Percentiles rank a stretch among this genome's conserved stretches.
Conservation (phyloP, 1,140 invertebrate species). For the Leptopilina boulardi region DNA sequence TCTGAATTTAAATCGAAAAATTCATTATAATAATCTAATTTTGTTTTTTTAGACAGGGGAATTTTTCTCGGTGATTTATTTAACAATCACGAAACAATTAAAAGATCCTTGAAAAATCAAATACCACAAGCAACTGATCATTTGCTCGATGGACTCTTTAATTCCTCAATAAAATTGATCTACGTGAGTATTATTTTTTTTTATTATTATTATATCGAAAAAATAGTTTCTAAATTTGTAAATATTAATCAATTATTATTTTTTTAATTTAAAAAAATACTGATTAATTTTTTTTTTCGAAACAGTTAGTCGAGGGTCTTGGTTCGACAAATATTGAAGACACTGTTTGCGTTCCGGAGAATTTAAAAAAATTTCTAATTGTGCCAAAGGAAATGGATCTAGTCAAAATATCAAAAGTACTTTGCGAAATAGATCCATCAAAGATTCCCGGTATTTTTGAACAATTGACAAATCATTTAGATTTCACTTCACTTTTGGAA, state of each 20-base stretch:
- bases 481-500: slow-evolving; percentile 64
- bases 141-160: slow-evolving; percentile 72
- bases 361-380: slow-evolving; percentile 65
- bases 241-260: neutral
- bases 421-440: slow-evolving; percentile 64
- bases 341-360: slow-evolving; percentile 66
- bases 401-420: slow-evolving; percentile 57
- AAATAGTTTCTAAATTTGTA: neutral
- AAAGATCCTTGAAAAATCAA: slow-evolving; percentile 66
- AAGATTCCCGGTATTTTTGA: slow-evolving; percentile 66
- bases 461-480: slow-evolving; percentile 64
- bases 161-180: slow-evolving; percentile 75
- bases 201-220: no score
- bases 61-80: slow-evolving; percentile 76
- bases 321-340: slow-evolving; percentile 66
- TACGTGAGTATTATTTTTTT: slow-evolving; percentile 71
- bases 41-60: slow-evolving; percentile 75
- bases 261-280: no score
- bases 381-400: slow-evolving; percentile 61
- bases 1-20: no score
- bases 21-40: slow-evolving; percentile 43
- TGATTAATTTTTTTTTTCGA: slow-evolving; percentile 1
- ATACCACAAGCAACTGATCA: slow-evolving; percentile 67
- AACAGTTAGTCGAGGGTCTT: slow-evolving; percentile 65
- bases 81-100: slow-evolving; percentile 73